Evolutionary conservation across 2,888 invertebrate species (phyloP), one percentile per base, ranked within the genome.

Genomic region (Loripinus fragilis): DNA sequence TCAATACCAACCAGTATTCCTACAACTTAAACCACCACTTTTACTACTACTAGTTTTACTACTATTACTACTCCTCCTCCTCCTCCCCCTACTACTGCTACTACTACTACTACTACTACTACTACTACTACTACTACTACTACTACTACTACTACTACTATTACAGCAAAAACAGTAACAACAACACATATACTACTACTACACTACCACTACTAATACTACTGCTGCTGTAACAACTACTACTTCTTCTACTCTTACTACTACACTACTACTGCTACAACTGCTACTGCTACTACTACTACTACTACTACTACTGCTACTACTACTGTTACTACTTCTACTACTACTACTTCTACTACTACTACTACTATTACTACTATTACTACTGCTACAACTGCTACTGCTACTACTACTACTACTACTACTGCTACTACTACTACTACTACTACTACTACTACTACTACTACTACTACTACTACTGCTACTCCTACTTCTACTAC

Each of bases 381-480:
- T n/a, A n/a, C n/a, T n/a, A n/a, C n/a, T n/a, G n/a, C n/a, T n/a
- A n/a, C n/a, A n/a, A n/a, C n/a, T n/a, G n/a, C n/a, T n/a, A n/a
- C n/a, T n/a, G n/a, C n/a, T 42, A 66, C 72, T 55, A 77, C 72
- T 55, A 72, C 72, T 55, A 77, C 67, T 72, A 77, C 72, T 66
- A 76, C 76, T 66, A 76, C 71, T 66, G 71, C 76, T 50, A 76
- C 71, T 66, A 76, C 65, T 66, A 71, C 66, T 50, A 66, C 64
- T 28, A 15, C 20, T 28, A 15, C 64, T 28, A 64, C 64, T 7
- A 5, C 64, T 28, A 64, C 52, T 67, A 71, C 71, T 67, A 67
- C 71, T 55, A n/a, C n/a, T n/a, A n/a, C n/a, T n/a, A n/a, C n/a
- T n/a, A n/a, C n/a, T n/a, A n/a, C n/a, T n/a, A n/a, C n/a, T n/a